Conservation (phyloP, 2,797 vertebrate species). For the Crotalus adamanteus region DNA sequence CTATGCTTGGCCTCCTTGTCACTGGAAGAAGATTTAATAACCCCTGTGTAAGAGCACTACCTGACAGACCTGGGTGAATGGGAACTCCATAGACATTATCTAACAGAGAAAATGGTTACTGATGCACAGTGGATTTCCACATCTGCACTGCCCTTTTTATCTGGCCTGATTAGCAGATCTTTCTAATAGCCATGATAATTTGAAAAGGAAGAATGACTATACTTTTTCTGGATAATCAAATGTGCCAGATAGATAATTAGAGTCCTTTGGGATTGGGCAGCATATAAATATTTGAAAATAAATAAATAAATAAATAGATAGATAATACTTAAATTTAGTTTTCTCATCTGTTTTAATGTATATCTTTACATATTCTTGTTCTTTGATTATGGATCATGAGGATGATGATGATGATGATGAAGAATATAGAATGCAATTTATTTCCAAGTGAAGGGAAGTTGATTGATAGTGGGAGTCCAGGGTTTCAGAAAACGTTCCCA, state of each 20-base stretch:
- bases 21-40: background rate
- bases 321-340: too few relatives aligned
- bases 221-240: background rate
- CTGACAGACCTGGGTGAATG: background rate
- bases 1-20: background rate
- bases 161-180: background rate
- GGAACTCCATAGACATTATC: background rate
- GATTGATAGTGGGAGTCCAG: background rate
- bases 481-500: background rate
- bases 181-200: background rate
- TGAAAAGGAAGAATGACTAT: background rate
- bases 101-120: background rate
- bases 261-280: too few relatives aligned
- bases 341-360: too few relatives aligned
- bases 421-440: background rate
- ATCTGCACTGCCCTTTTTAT: background rate
- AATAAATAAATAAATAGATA: too few relatives aligned
- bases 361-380: background rate
- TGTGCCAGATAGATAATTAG: background rate
- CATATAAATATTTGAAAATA: too few relatives aligned
- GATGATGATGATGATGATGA: background rate
- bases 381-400: background rate
- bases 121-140: background rate
- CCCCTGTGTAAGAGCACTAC: background rate
- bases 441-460: background rate